These are phyloP conservation scores for Parotocinclus haroldoi DNA, from an alignment of 2,797 vertebrate genomes.

Conservation along the genomic window DNA sequence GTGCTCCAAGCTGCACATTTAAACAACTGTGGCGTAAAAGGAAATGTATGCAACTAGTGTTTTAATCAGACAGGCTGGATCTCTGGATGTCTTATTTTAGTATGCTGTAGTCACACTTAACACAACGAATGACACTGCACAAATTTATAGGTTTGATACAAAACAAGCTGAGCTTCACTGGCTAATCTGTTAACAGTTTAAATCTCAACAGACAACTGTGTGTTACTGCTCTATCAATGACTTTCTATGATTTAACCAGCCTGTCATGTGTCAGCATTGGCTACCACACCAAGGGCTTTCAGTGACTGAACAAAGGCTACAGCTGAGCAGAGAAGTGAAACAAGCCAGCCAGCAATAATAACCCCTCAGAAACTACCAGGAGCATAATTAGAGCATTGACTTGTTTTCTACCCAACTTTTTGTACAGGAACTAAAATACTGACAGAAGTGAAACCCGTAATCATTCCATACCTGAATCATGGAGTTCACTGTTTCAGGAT, in stretches of 20 bases:
- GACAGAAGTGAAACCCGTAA: background rate
- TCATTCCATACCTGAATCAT: slow-evolving; percentile 25
- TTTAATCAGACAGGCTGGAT: slow-evolving; percentile 23
- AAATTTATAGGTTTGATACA: background rate
- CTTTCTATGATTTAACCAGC: slow-evolving; percentile 5
- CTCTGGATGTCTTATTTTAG: slow-evolving; percentile 22
- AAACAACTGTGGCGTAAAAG: slow-evolving; percentile 77
- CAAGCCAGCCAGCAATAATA: background rate
- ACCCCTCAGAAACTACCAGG: background rate
- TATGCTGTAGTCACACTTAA: slow-evolving; percentile 12
- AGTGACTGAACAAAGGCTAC: slow-evolving; percentile 14
- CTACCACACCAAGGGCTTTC: background rate
- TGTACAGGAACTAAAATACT: background rate
- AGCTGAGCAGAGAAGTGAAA: background rate
- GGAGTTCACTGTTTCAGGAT: slow-evolving; percentile 26
- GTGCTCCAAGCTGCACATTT: slow-evolving; percentile 57
- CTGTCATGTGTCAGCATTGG: slow-evolving; percentile 15
- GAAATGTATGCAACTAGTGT: slow-evolving; percentile 68
- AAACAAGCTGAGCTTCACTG: slow-evolving; percentile 3
- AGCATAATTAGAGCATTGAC: background rate
- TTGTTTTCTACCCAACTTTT: too few relatives aligned
- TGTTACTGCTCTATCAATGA: slow-evolving; percentile 1
- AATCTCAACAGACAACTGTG: background rate
- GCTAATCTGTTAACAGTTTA: background rate
- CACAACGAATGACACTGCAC: slow-evolving; percentile 3